Conservation (phyloP, 1,140 invertebrate species). For the Penaeus vannamei region DNA sequence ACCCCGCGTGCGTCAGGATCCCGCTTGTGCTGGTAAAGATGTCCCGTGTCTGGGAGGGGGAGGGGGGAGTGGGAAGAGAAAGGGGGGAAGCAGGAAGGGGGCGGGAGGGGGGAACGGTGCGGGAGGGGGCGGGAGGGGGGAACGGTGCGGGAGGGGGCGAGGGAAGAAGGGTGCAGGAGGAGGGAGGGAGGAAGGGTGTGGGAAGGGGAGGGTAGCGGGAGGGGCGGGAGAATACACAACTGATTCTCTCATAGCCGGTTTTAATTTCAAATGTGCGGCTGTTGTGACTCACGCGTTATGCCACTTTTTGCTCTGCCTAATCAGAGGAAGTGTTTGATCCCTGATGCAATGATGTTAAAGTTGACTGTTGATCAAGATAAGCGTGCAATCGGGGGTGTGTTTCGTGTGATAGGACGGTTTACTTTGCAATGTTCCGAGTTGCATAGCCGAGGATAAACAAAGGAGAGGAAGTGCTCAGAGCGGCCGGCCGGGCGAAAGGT, state of each 20-base stretch:
- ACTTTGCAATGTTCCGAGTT: too few species aligned
- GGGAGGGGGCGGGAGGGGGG: not conserved
- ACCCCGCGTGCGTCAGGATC: not conserved
- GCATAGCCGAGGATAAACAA: too few species aligned
- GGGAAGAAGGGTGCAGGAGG: not conserved
- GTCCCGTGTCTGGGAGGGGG: not conserved
- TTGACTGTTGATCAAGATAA: too few species aligned
- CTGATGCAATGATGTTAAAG: too few species aligned
- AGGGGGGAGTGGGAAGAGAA: not conserved
- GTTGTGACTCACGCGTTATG: not conserved
- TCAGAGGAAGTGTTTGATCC: too few species aligned
- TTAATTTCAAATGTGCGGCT: conserved; percentile 16
- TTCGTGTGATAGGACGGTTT: too few species aligned
- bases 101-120: not conserved
- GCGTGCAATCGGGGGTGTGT: too few species aligned
- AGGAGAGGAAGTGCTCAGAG: too few species aligned
- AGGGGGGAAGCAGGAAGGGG: not conserved
- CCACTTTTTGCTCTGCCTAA: too few species aligned
- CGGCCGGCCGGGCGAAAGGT: not conserved
- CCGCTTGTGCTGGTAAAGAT: too few species aligned
- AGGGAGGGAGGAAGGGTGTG: not conserved
- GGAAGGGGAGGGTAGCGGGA: not conserved
- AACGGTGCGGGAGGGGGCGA: not conserved
- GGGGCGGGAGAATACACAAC: not conserved
- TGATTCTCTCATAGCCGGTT: conserved; percentile 6